Evolutionary conservation across 2,888 invertebrate genomes (phyloP), one percentile per base, ranked within the genome.

Genomic region (Drosophila maculinotata): DNA sequence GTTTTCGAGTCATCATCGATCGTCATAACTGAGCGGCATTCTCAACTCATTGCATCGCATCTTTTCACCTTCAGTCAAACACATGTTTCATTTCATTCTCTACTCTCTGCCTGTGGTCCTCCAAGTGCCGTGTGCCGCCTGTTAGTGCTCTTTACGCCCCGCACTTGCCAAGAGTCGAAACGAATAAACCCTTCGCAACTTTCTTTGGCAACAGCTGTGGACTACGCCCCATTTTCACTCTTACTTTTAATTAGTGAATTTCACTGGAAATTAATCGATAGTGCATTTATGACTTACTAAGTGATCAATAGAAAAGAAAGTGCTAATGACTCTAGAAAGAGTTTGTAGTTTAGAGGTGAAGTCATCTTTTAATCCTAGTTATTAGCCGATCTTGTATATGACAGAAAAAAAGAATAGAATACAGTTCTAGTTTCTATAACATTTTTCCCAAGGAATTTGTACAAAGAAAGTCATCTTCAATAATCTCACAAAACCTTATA

Each of bases 21-120:
- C 70, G 52, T 69, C 54, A 65, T 59, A 66, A 60, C 28, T 38
- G 47, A 45, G 17, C 33, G 39, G 26, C 17, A 41, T 31, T 15
- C 35, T 51, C 45, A 60, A 45, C 60, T 41, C 57, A 41, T 5
- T n/a, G 3, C 10, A 10, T 6, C 10, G n/a, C 31, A 44, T 28
- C 69, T 67, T 69, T 76, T 76, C 68, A 66, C 39, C 68, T 63
- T 64, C 69, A 53, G 41, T 84, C 83, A 75, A 85, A 71, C 83
- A 84, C 75, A 87, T 84, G 84, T 77, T 85, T 23, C 44, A 47
- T 58, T 69, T 64, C 33, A 38, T 35, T 58, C 38, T 45, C 49
- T 52, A 44, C 30, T 45, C 69, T 49, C 42, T 66, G 60, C 70
- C 66, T 82, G 72, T 69, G 83, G 77, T 75, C 76, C 65, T 52